A percentile compares a stretch with the other conserved stretches of the same genome.
Conservation (phyloP, 2,797 vertebrate species). For the Acridotheres tristis region DNA sequence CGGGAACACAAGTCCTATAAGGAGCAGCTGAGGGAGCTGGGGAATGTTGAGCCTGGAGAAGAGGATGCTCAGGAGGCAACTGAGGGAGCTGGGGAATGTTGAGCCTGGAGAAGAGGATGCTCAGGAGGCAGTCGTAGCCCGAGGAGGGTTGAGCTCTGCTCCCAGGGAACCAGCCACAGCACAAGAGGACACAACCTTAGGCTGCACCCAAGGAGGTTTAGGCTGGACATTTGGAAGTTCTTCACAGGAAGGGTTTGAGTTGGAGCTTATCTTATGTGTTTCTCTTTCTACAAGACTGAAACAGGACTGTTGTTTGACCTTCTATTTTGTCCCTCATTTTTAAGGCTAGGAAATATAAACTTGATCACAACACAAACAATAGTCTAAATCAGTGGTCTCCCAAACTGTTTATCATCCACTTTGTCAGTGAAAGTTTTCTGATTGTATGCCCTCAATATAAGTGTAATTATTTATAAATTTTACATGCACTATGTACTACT, state of each 20-base stretch:
- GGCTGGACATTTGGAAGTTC: neutral
- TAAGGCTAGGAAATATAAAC: neutral
- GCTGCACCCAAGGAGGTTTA: rapidly evolving
- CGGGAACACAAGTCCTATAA: neutral
- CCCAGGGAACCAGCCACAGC: neutral
- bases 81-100: neutral
- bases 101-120: neutral
- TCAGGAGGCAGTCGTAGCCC: no score
- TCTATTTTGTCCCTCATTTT: neutral
- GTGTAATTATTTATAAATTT: neutral
- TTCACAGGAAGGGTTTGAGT: neutral
- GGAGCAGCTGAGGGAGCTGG: neutral
- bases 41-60: neutral
- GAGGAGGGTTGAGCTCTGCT: rapidly evolving
- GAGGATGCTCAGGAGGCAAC: neutral
- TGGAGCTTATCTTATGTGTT: neutral
- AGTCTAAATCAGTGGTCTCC: neutral
- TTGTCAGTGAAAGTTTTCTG: neutral
- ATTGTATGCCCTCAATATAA: neutral
- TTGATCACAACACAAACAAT: neutral
- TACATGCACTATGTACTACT: rapidly evolving
- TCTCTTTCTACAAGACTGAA: neutral
- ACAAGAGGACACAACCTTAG: neutral
- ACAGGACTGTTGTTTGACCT: neutral
- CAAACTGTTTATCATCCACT: neutral